Conservation (phyloP, 2,797 vertebrate species). For the Tapirus indicus region DNA sequence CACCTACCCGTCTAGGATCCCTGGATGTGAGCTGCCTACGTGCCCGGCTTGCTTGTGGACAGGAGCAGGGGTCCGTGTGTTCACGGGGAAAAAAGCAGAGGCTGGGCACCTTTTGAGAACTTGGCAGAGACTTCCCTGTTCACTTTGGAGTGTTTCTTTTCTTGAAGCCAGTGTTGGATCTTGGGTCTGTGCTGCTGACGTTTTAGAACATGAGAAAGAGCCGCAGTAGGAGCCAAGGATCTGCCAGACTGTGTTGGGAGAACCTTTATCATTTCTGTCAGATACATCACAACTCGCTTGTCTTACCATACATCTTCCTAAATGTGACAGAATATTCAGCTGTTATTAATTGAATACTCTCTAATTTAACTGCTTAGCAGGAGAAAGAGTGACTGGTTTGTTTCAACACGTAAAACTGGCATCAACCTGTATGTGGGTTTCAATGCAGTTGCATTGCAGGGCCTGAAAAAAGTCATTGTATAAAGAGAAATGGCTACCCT, state of each 20-base stretch:
- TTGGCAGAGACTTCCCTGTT: constrained; percentile 80
- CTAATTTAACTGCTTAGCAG: constrained; percentile 95
- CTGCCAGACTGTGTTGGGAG: constrained; percentile 94
- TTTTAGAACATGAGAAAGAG: constrained; percentile 90
- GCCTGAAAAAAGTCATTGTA: not conserved
- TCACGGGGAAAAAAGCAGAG: constrained; percentile 59
- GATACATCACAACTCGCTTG: constrained; percentile 96
- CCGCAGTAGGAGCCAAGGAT: constrained; percentile 89
- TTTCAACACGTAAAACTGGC: constrained; percentile 85
- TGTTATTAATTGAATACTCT: constrained; percentile 99
- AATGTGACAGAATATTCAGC: constrained; percentile 98
- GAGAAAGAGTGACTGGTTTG: constrained; percentile 89
- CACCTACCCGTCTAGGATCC: not conserved
- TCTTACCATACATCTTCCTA: constrained; percentile 99
- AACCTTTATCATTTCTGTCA: constrained; percentile 98
- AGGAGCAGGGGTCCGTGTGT: not conserved
- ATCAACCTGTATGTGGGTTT: constrained; percentile 45
- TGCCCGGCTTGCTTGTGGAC: rapidly evolving
- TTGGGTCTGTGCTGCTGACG: constrained; percentile 92
- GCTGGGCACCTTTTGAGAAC: constrained; percentile 75
- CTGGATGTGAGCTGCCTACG: rapidly evolving
- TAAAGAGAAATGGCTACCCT: constrained; percentile 30
- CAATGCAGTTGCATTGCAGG: not conserved
- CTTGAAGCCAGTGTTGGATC: constrained; percentile 87
- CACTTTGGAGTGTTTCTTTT: constrained; percentile 81